Percentiles rank a stretch among this genome's conserved stretches.
Evolutionary conservation across 2,797 vertebrate species (phyloP).

Genomic region (Cyclopterus lumpus): DNA sequence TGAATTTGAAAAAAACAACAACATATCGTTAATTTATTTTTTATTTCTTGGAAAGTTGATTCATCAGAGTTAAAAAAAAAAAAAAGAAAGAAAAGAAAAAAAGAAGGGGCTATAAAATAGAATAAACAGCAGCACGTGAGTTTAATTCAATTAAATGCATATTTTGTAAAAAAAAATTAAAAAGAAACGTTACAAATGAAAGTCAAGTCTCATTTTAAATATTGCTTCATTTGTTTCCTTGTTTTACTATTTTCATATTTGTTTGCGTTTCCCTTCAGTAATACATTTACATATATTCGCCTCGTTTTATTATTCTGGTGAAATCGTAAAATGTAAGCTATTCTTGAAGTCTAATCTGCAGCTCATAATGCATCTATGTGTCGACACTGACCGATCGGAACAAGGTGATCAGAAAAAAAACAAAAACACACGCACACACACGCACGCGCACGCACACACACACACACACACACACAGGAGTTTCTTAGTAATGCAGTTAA

Average conservation of each 20-base stretch:
- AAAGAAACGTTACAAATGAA: background rate
- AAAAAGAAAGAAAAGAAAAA: background rate
- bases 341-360: background rate
- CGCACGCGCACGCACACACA: background rate
- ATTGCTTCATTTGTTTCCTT: background rate
- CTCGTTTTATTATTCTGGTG: background rate
- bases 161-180: slow-evolving; percentile 1
- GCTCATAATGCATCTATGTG: background rate
- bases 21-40: slow-evolving; percentile 59
- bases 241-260: background rate
- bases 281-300: background rate
- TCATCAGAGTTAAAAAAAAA: background rate
- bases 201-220: background rate
- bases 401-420: background rate
- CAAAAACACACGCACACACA: background rate
- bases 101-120: background rate
- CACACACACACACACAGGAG: background rate
- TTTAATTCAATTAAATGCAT: background rate
- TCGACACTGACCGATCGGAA: slow-evolving; percentile 2
- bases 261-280: background rate
- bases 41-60: slow-evolving; percentile 38
- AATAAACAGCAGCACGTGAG: background rate
- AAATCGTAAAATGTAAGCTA: background rate
- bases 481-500: slow-evolving; percentile 16
- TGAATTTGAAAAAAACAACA: slow-evolving; percentile 82